Evolutionary conservation across 2,888 invertebrate genomes (phyloP), one percentile per base, ranked within the genome.

Genomic region (Frankliniella fusca): DNA sequence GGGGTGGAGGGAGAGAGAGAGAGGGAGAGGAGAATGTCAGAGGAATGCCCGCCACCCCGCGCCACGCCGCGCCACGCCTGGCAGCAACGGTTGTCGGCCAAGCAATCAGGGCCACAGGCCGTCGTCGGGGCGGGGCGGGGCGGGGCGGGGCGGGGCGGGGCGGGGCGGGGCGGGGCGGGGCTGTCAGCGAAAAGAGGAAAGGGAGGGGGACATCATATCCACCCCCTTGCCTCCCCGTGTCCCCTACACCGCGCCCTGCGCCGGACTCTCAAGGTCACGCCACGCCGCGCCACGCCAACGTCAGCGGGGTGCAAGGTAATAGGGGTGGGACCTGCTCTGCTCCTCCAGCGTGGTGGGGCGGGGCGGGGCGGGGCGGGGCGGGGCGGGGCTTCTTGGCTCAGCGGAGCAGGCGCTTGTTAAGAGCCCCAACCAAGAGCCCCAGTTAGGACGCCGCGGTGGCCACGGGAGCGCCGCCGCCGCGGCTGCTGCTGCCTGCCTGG

Each of bases 361-460:
- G 54, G 54, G 54, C 54, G 54, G 23, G 23, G 70, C 70, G 70
- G 70, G 65, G 70, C 23, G 70, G 70, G 70, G 70, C n/a, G 70
- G 18, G 65, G 65, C n/a, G 65, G 20, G 65, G n/a, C 23, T 23
- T 9, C 70, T 11, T 20, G 23, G 70, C 54, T 15, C 54, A 15
- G 54, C 38, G 38, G 38, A 5, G 54, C 3, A 38, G 38, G 5
- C 2, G 38, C 38, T 38, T 38, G 38, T 38, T 38, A 38, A 38
- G 38, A 38, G 38, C 3, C 5, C 5, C 3, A 38, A 38, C 38
- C 38, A 38, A 38, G 38, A 38, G 38, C 5, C 38, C 38, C 38
- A 3, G 38, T 38, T 38, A 38, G 38, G 38, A 38, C 38, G 38
- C 5, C 38, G 38, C 38, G 38, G 38, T 5, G 38, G 38, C 38